A percentile compares a stretch with the other conserved stretches of the same genome.
Conservation (phyloP, 2,797 vertebrate species). For the Diglossa cyanea region DNA sequence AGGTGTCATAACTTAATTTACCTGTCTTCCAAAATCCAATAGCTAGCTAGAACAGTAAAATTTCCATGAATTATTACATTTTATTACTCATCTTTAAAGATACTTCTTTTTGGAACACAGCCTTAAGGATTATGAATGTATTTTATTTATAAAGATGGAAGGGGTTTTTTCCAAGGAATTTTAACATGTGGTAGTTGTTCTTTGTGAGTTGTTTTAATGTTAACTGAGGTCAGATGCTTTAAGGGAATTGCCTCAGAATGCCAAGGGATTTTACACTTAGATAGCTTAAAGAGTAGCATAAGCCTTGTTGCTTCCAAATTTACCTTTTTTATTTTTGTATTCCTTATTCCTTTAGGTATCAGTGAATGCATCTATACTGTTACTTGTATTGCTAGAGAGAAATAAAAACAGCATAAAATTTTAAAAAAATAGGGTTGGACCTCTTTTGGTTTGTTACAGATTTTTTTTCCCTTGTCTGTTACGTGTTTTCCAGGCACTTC, state of each 20-base stretch:
- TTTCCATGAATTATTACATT: not conserved
- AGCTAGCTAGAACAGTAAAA: not conserved
- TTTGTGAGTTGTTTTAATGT: not conserved
- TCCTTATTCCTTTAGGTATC: not conserved
- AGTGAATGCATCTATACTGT: not conserved
- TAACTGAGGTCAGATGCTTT: not conserved
- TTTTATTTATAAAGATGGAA: not conserved
- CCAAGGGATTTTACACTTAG: not conserved
- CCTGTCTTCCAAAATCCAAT: not conserved
- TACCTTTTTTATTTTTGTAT: not conserved
- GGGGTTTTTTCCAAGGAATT: not conserved
- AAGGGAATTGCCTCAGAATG: slow-evolving; percentile 17
- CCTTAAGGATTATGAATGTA: not conserved
- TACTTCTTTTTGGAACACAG: not conserved
- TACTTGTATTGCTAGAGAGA: not conserved
- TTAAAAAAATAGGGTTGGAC: not conserved
- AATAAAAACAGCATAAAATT: not conserved
- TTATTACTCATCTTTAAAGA: not conserved
- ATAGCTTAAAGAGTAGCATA: not conserved
- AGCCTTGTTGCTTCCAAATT: not conserved
- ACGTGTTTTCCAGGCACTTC: not conserved
- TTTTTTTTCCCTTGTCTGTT: not conserved
- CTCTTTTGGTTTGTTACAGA: not conserved
- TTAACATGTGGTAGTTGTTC: not conserved
- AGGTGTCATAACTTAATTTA: not conserved